A percentile compares a stretch with the other conserved stretches of the same genome.
phyloP scores from a whole-genome alignment of 2,113 vertebrate genomes.

The Crypturellus undulatus region DNA sequence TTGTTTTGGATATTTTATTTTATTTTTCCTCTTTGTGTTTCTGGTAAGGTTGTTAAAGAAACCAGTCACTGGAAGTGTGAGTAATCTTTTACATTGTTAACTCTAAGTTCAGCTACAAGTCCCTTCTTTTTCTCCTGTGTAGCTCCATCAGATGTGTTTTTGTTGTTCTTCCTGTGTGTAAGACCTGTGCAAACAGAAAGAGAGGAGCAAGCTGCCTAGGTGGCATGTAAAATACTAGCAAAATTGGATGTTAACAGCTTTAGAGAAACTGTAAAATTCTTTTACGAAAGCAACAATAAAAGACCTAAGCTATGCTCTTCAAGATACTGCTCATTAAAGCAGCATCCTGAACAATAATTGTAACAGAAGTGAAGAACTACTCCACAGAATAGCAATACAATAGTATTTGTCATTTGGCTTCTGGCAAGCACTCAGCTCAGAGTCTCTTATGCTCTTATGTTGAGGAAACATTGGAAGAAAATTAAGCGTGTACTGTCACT shows the following conservation, averaged over 20 bases:
- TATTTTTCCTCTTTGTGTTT: not conserved
- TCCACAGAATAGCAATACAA: not conserved
- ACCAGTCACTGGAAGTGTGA: accelerated
- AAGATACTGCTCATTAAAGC: not conserved
- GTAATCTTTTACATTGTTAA: not conserved
- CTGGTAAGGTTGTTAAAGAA: not conserved
- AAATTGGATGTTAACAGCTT: not conserved
- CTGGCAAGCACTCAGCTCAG: not conserved
- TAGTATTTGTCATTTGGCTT: not conserved
- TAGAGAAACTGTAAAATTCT: not conserved
- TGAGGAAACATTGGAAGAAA: not conserved
- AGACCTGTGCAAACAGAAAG: not conserved
- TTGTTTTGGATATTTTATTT: not conserved
- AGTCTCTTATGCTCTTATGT: not conserved
- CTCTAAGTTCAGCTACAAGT: not conserved
- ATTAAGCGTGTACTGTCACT: not conserved
- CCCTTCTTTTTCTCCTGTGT: not conserved
- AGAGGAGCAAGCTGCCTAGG: not conserved
- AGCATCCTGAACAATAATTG: not conserved
- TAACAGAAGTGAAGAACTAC: not conserved
- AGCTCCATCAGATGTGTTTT: accelerated
- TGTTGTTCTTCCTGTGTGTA: not conserved
- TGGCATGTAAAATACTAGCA: not conserved
- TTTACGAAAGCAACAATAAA: not conserved
- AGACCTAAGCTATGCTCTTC: not conserved